phyloP scores from a whole-genome alignment of 2,888 invertebrate species.

The Pollenia labialis region DNA sequence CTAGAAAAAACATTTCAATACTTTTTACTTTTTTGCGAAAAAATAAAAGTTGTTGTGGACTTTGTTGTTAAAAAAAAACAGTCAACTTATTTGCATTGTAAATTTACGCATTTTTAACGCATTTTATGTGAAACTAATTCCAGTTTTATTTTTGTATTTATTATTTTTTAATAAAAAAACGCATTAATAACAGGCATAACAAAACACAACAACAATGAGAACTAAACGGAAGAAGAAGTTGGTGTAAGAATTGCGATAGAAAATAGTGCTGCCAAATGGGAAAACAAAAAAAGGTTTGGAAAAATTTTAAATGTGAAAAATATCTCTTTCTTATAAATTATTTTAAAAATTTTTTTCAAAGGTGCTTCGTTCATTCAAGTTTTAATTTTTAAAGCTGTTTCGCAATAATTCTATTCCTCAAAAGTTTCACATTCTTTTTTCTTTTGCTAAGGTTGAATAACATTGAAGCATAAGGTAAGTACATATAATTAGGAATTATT shows the following conservation, averaged over 20 bases:
- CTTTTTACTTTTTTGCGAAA: constrained; percentile 9
- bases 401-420: too few relatives aligned
- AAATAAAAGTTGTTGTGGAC: background rate
- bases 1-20: constrained; percentile 7
- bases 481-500: too few relatives aligned
- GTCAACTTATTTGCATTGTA: constrained; percentile 50
- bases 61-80: constrained; percentile 17
- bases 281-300: background rate
- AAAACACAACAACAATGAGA: constrained; percentile 1
- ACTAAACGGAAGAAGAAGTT: constrained; percentile 24
- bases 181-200: constrained; percentile 36
- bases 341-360: too few relatives aligned
- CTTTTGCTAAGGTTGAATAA: too few relatives aligned
- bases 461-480: too few relatives aligned
- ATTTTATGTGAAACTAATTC: constrained; percentile 67
- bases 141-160: constrained; percentile 1
- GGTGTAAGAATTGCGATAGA: constrained; percentile 26
- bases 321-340: too few relatives aligned
- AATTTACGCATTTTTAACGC: constrained; percentile 69
- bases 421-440: too few relatives aligned
- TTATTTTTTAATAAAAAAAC: constrained; percentile 14
- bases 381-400: too few relatives aligned
- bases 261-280: constrained; percentile 3
- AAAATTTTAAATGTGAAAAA: too few relatives aligned
- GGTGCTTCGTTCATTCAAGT: too few relatives aligned